Conservation (phyloP, 2,888 invertebrate genomes). For the Caenorhabditis imperialis region DNA sequence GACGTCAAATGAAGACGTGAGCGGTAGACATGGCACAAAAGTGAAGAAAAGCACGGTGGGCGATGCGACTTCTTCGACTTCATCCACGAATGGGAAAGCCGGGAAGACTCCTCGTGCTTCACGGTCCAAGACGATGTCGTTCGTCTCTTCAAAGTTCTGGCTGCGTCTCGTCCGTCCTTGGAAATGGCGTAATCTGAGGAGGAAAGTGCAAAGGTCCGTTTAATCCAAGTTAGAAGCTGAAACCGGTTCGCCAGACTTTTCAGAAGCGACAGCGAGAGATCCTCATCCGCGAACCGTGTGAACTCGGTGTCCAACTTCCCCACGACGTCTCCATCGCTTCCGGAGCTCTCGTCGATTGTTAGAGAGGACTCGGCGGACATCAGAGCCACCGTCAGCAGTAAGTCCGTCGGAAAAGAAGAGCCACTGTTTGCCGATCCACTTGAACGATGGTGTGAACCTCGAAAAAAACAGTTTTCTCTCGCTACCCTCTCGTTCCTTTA, state of each 20-base stretch:
- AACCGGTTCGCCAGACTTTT: slow-evolving; percentile 3
- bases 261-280: slow-evolving; percentile 60
- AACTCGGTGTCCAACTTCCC: slow-evolving; percentile 22
- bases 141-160: slow-evolving; percentile 72
- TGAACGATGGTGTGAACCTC: slow-evolving; percentile 47
- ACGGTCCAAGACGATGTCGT: slow-evolving; percentile 33
- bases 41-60: slow-evolving; percentile 49
- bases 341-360: slow-evolving; percentile 50
- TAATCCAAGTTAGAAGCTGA: neutral
- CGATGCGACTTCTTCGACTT: slow-evolving; percentile 41
- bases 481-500: neutral
- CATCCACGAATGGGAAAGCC: slow-evolving; percentile 21
- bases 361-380: slow-evolving; percentile 28
- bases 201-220: slow-evolving; percentile 60
- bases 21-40: slow-evolving; percentile 15
- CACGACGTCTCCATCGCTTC: slow-evolving; percentile 58
- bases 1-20: slow-evolving; percentile 48
- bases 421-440: slow-evolving; percentile 9
- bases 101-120: slow-evolving; percentile 16
- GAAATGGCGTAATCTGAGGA: slow-evolving; percentile 70
- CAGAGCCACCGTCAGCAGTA: slow-evolving; percentile 1
- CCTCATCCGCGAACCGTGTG: slow-evolving; percentile 40
- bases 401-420: neutral
- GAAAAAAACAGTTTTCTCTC: slow-evolving; percentile 24
- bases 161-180: slow-evolving; percentile 74